These are phyloP conservation scores for Microplitis mediator DNA, from an alignment of 1,140 invertebrate species.

Conservation along the genomic window DNA sequence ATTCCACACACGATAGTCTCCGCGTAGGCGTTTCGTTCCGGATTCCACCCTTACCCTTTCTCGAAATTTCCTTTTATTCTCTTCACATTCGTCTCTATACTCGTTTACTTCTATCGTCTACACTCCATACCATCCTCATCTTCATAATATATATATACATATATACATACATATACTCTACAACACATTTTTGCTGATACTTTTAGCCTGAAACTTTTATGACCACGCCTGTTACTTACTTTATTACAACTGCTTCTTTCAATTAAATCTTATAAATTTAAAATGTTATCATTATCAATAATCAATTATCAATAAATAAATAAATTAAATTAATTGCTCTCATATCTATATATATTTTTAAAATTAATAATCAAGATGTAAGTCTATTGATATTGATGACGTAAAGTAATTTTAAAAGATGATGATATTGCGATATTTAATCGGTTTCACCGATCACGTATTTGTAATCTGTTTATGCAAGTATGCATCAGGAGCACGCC, in stretches of 20 bases:
- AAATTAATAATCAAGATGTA: not conserved
- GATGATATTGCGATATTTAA: not conserved
- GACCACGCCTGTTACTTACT: no score
- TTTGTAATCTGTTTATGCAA: slow-evolving; percentile 10
- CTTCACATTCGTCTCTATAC: not conserved
- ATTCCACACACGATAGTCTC: slow-evolving; percentile 28
- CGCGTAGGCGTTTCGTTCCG: slow-evolving; percentile 36
- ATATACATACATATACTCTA: not conserved
- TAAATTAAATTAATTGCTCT: no score
- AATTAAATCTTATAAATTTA: no score
- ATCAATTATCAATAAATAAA: no score
- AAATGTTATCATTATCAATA: no score
- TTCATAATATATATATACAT: not conserved
- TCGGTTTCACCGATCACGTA: not conserved
- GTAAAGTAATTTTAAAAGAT: not conserved
- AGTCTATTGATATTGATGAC: not conserved
- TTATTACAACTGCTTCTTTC: no score
- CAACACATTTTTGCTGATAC: not conserved
- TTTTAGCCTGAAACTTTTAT: no score
- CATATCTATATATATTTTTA: no score
- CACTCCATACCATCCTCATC: not conserved
- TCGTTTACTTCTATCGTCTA: not conserved
- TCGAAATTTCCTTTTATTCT: not conserved
- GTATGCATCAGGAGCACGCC: slow-evolving; percentile 4
- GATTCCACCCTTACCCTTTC: slow-evolving; percentile 26